Percentiles rank a stretch among this genome's conserved stretches.
Evolutionary conservation across 2,797 vertebrate species (phyloP).

Genomic region (Paratrypauchen microcephalus): DNA sequence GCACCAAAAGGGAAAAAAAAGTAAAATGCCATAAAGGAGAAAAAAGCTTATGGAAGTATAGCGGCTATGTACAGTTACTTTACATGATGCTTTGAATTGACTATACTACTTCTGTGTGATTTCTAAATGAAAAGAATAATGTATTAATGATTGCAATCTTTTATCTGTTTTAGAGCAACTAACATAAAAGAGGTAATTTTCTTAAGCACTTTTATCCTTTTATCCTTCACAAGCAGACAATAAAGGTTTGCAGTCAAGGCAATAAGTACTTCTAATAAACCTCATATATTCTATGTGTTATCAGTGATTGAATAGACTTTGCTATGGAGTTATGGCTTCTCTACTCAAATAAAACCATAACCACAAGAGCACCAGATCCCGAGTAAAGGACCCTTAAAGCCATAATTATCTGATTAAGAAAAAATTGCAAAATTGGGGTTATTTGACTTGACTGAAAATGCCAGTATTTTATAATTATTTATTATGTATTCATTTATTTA

Average conservation of each 20-base stretch:
- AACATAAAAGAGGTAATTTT: neutral
- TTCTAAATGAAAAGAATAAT: neutral
- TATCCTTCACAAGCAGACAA: too few relatives aligned
- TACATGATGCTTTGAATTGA: constrained; percentile 7
- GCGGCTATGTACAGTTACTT: constrained; percentile 1
- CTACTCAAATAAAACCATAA: too few relatives aligned
- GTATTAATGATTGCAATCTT: neutral
- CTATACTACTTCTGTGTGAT: neutral
- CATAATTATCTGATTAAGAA: too few relatives aligned
- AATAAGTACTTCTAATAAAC: too few relatives aligned
- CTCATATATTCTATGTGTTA: too few relatives aligned
- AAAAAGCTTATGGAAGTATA: constrained; percentile 29
- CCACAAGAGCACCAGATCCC: too few relatives aligned
- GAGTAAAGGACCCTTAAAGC: too few relatives aligned
- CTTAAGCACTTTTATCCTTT: neutral
- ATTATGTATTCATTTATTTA: too few relatives aligned
- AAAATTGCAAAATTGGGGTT: too few relatives aligned
- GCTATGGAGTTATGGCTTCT: too few relatives aligned
- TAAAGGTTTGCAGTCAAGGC: too few relatives aligned
- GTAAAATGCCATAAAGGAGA: constrained; percentile 2
- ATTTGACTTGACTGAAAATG: neutral
- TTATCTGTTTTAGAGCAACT: neutral
- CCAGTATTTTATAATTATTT: neutral
- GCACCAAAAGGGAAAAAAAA: constrained; percentile 10
- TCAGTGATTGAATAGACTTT: too few relatives aligned